phyloP scores from a whole-genome alignment of 2,888 invertebrate genomes.

The Pocota personata region DNA sequence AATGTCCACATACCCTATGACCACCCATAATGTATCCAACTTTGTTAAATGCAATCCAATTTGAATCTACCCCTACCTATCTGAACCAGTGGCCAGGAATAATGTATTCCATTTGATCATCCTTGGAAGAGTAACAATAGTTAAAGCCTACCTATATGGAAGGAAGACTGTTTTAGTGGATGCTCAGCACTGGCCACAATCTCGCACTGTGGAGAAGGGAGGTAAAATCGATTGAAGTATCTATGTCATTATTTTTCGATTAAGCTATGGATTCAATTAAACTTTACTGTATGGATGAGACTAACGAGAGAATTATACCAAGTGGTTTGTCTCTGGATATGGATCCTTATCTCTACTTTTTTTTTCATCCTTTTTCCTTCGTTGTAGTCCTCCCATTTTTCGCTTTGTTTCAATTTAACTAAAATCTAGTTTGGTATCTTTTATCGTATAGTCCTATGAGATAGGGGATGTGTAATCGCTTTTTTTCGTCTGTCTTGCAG shows the following conservation, averaged over 20 bases:
- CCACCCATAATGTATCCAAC: not conserved
- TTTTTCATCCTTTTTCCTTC: not conserved
- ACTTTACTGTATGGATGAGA: slow-evolving; percentile 39
- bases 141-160: not conserved
- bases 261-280: slow-evolving; percentile 66
- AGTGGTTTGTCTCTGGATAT: slow-evolving; percentile 17
- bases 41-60: slow-evolving; percentile 39
- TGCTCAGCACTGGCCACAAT: not conserved
- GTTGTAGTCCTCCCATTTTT: not conserved
- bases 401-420: slow-evolving; percentile 4
- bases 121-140: slow-evolving; percentile 10
- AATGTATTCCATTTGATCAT: slow-evolving; percentile 41
- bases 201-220: not conserved
- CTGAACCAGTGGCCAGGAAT: not conserved
- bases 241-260: slow-evolving; percentile 65
- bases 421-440: not conserved
- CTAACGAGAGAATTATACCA: slow-evolving; percentile 59
- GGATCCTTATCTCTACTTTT: not conserved
- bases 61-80: not conserved
- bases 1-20: slow-evolving; percentile 1
- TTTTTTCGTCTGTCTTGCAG: not conserved
- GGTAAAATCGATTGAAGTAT: slow-evolving; percentile 40
- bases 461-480: not conserved
- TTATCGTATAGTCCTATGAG: not conserved
- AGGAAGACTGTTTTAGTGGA: not conserved